Conservation (phyloP, 2,797 vertebrate species). For the Rachycentron canadum region DNA sequence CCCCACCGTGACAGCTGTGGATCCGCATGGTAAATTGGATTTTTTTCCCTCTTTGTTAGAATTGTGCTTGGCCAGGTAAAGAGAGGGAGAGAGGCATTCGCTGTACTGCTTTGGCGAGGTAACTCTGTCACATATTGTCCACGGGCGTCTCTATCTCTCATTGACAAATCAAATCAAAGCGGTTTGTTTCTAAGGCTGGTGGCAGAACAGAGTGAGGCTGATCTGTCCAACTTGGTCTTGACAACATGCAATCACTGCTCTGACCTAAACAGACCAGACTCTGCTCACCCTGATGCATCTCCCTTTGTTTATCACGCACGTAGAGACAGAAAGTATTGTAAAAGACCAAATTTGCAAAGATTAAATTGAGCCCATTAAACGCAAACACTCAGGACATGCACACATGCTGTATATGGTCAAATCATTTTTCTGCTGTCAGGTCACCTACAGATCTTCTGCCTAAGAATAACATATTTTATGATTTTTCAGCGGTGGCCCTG, state of each 20-base stretch:
- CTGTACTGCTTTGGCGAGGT: slow-evolving; percentile 52
- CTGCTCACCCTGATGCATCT: slow-evolving; percentile 9
- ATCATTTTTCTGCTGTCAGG: too few relatives aligned
- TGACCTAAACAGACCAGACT: slow-evolving; percentile 25
- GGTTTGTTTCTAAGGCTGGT: slow-evolving; percentile 62
- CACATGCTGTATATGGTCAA: too few relatives aligned
- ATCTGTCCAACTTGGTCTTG: slow-evolving; percentile 49
- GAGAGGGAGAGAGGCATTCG: slow-evolving; percentile 55
- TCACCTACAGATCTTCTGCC: too few relatives aligned
- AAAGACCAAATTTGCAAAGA: background rate
- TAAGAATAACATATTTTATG: too few relatives aligned
- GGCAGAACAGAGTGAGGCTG: slow-evolving; percentile 49
- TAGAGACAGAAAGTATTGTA: slow-evolving; percentile 21
- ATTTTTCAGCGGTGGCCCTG: too few relatives aligned
- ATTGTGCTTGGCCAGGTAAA: slow-evolving; percentile 69
- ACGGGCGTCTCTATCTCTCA: slow-evolving; percentile 61
- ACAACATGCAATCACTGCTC: slow-evolving; percentile 58
- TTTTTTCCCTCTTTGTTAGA: slow-evolving; percentile 69
- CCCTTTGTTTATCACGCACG: slow-evolving; percentile 28
- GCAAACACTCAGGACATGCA: background rate
- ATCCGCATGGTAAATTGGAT: slow-evolving; percentile 83
- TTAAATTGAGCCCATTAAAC: background rate
- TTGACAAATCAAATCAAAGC: slow-evolving; percentile 77
- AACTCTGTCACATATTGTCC: slow-evolving; percentile 74
- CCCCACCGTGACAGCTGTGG: slow-evolving; percentile 78